Percentiles rank a stretch among this genome's conserved stretches.
Conservation (phyloP, 2,888 invertebrate species). For the Polyploca ridens region DNA sequence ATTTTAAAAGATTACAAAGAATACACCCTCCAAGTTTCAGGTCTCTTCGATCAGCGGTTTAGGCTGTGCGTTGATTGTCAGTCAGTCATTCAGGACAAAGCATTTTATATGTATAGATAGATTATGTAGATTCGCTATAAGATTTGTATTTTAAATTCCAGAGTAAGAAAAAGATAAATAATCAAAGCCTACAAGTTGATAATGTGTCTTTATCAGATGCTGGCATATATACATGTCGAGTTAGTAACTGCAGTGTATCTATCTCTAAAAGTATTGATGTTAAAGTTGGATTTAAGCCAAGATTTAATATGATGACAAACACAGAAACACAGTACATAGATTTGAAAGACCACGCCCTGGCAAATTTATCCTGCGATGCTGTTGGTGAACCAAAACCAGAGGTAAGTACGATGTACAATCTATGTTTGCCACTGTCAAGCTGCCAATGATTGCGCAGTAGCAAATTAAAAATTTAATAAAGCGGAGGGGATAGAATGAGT, state of each 20-base stretch:
- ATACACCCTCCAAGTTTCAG: too few species aligned
- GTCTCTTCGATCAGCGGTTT: too few species aligned
- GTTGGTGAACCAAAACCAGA: slow-evolving; percentile 44
- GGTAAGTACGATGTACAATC: slow-evolving; percentile 33
- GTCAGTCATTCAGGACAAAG: too few species aligned
- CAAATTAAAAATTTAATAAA: too few species aligned
- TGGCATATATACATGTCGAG: slow-evolving; percentile 59
- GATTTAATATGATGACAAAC: slow-evolving; percentile 34
- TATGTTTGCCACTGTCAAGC: too few species aligned
- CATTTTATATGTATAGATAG: too few species aligned
- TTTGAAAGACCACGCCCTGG: slow-evolving; percentile 28
- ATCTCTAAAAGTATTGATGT: slow-evolving; percentile 38
- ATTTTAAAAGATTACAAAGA: too few species aligned
- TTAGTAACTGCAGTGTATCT: slow-evolving; percentile 41
- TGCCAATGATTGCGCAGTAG: too few species aligned
- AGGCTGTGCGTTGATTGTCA: too few species aligned
- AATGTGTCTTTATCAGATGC: slow-evolving; percentile 38
- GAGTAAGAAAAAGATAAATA: slow-evolving; percentile 35
- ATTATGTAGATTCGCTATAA: too few species aligned
- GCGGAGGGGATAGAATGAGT: too few species aligned
- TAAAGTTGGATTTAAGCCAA: slow-evolving; percentile 48
- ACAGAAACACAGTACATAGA: slow-evolving; percentile 32
- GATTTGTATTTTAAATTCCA: slow-evolving; percentile 30
- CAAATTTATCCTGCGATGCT: slow-evolving; percentile 47
- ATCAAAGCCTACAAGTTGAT: slow-evolving; percentile 27